These are phyloP conservation scores for Choreutis nemorana DNA, from an alignment of 2,888 invertebrate species.

Conservation along the genomic window DNA sequence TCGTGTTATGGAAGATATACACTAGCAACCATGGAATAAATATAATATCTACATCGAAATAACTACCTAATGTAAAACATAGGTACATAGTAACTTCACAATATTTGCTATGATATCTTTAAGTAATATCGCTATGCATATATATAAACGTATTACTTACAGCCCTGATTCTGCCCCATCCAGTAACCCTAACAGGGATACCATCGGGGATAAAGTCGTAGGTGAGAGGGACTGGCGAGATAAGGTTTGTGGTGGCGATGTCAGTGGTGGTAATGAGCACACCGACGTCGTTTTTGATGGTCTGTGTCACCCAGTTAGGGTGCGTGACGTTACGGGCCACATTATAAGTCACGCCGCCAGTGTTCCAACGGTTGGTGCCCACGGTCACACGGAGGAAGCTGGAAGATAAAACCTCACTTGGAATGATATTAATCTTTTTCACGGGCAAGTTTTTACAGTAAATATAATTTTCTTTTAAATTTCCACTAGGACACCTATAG, in stretches of 20 bases:
- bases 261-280: slow-evolving; percentile 20
- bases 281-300: slow-evolving; percentile 41
- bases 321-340: slow-evolving; percentile 34
- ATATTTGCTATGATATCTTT: too few relatives aligned
- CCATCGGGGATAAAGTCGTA: slow-evolving; percentile 16
- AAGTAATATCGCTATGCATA: too few relatives aligned
- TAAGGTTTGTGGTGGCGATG: slow-evolving; percentile 13
- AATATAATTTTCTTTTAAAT: too few relatives aligned
- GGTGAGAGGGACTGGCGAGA: slow-evolving; percentile 17
- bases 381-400: slow-evolving; percentile 30
- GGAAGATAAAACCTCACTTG: slow-evolving; percentile 4
- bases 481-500: too few relatives aligned
- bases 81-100: background rate
- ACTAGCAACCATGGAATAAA: too few relatives aligned
- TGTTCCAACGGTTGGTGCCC: slow-evolving; percentile 35
- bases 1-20: too few relatives aligned
- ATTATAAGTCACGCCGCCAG: slow-evolving; percentile 24
- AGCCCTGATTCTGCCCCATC: slow-evolving; percentile 37
- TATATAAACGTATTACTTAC: slow-evolving; percentile 17
- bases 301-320: slow-evolving; percentile 23
- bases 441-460: too few relatives aligned
- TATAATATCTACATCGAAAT: too few relatives aligned
- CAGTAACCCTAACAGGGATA: slow-evolving; percentile 22
- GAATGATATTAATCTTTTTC: too few relatives aligned
- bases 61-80: background rate